Evolutionary conservation across 2,113 vertebrate species (phyloP).

Genomic region (Sigmodon hispidus): DNA sequence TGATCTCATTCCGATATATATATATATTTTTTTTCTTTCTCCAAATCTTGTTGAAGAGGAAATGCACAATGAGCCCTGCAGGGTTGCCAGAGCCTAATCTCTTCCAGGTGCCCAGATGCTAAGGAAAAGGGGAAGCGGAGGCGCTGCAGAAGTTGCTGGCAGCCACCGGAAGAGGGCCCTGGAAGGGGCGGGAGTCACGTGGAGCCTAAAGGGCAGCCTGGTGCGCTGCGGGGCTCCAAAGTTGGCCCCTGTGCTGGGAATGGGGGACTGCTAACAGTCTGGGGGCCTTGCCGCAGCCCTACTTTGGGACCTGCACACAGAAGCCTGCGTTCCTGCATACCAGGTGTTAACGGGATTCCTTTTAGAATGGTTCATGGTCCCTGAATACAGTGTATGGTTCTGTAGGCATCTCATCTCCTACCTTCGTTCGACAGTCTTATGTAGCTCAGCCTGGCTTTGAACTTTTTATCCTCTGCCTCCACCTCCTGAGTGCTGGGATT

Average conservation of each 20-base stretch:
- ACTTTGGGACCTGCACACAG: background rate
- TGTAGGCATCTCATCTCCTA: too few species aligned
- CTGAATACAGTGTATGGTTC: background rate
- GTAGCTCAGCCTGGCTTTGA: background rate
- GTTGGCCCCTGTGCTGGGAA: background rate
- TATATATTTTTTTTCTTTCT: background rate
- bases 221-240: background rate
- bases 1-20: background rate
- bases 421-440: background rate
- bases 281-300: background rate
- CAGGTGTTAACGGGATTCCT: background rate
- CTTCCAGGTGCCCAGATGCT: constrained; percentile 60
- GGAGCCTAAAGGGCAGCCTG: background rate
- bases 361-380: background rate
- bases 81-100: constrained; percentile 55
- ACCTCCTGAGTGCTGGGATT: background rate
- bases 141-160: accelerated
- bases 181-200: background rate
- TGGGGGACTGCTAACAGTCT: accelerated
- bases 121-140: background rate
- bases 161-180: background rate
- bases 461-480: background rate
- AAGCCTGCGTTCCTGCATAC: background rate
- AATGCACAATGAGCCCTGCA: background rate
- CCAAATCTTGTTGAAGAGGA: constrained; percentile 35